A percentile compares a stretch with the other conserved stretches of the same genome.
Conservation (phyloP, 2,888 invertebrate genomes). For the Tenthredo amoena region DNA sequence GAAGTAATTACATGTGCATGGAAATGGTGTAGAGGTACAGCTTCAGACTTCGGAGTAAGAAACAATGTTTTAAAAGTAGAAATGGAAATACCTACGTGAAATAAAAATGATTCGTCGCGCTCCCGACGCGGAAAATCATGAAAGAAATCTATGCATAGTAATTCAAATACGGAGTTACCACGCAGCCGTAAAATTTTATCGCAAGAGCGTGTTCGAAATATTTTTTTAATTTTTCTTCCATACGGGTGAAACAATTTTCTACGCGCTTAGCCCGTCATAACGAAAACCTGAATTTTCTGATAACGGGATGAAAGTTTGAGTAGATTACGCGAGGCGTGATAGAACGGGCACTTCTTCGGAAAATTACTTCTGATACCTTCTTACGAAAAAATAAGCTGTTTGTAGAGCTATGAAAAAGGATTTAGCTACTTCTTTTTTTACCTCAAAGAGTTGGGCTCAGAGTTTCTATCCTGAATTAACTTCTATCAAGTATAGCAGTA, state of each 20-base stretch:
- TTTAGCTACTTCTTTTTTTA: neutral
- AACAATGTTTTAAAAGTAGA: slow-evolving; percentile 15
- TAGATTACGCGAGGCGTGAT: neutral
- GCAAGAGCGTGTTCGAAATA: slow-evolving; percentile 27
- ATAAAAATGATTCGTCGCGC: slow-evolving; percentile 29
- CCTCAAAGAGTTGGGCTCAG: neutral
- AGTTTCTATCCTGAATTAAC: neutral
- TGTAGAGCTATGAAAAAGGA: neutral
- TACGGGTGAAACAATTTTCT: neutral
- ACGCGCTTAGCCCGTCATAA: neutral
- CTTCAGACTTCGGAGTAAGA: neutral
- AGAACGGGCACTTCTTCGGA: neutral
- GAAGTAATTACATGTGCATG: slow-evolving; percentile 30
- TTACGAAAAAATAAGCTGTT: slow-evolving; percentile 26
- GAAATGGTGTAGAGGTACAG: neutral
- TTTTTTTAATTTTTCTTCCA: neutral
- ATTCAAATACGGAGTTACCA: slow-evolving; percentile 10
- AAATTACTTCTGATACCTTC: slow-evolving; percentile 22
- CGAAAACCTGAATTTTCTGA: neutral
- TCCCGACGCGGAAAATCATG: neutral
- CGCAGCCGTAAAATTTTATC: slow-evolving; percentile 30
- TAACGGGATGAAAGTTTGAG: slow-evolving; percentile 3
- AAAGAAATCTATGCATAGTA: slow-evolving; percentile 35
- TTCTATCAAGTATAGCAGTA: neutral
- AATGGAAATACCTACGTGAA: slow-evolving; percentile 14